phyloP scores from a whole-genome alignment of 2,797 vertebrate genomes.

The Typhlichthys subterraneus region DNA sequence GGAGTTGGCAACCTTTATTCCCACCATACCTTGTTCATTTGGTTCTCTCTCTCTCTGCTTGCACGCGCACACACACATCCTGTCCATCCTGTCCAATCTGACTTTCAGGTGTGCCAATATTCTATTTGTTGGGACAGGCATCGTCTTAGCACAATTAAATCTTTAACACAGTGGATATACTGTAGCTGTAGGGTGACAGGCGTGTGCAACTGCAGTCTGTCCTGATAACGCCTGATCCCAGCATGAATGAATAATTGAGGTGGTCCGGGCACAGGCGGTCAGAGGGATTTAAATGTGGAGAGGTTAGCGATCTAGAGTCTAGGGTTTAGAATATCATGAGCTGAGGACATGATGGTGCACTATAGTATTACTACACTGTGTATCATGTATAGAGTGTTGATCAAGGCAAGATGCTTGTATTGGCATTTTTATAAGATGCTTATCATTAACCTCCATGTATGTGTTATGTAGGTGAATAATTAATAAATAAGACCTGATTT shows the following conservation, averaged over 20 bases:
- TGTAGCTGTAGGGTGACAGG: conserved; percentile 4
- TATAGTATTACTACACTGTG: background rate
- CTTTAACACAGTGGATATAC: background rate
- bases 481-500: conserved; percentile 45
- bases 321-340: conserved; percentile 2
- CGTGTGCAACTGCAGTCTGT: conserved; percentile 21
- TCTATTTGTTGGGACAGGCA: background rate
- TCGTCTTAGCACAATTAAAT: background rate
- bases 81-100: background rate
- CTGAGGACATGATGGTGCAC: background rate
- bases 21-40: background rate
- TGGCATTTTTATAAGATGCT: conserved; percentile 7
- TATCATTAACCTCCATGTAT: conserved; percentile 17
- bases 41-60: background rate
- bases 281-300: conserved; percentile 14
- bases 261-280: background rate
- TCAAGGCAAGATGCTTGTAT: background rate
- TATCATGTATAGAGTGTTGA: background rate
- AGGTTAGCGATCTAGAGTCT: background rate
- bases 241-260: conserved; percentile 56
- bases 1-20: background rate
- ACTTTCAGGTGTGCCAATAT: background rate
- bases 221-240: conserved; percentile 25
- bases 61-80: background rate
- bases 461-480: conserved; percentile 33